These are phyloP conservation scores for Arctocebus calabarensis DNA, from an alignment of 2,797 vertebrate species.

Conservation along the genomic window DNA sequence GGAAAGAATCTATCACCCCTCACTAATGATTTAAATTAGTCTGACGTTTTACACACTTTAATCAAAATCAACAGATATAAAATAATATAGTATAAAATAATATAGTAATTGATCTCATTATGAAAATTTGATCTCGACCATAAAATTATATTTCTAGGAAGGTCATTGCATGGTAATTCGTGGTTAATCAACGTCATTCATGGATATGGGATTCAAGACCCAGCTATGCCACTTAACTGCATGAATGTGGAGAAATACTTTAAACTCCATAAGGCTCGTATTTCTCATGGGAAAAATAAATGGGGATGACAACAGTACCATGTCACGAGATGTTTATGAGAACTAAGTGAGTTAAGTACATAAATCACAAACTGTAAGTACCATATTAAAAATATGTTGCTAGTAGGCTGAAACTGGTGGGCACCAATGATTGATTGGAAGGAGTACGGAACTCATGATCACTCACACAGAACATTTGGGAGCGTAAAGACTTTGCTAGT, in stretches of 20 bases:
- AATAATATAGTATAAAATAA: too few species aligned
- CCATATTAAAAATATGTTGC: background rate
- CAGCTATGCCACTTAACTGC: background rate
- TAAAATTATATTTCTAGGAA: constrained; percentile 25
- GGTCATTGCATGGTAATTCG: constrained; percentile 17
- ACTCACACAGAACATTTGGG: background rate
- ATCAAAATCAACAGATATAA: background rate
- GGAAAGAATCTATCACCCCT: background rate
- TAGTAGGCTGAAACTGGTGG: background rate
- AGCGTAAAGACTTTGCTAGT: background rate
- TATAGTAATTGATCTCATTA: background rate
- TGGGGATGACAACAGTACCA: background rate
- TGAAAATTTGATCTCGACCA: background rate
- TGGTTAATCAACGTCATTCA: background rate
- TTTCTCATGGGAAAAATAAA: background rate
- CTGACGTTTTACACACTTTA: background rate
- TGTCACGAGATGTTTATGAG: background rate
- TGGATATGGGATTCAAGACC: background rate
- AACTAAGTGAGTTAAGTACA: background rate
- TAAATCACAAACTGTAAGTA: background rate
- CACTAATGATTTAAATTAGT: background rate
- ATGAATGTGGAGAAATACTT: background rate
- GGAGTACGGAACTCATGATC: background rate
- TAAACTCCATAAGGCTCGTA: background rate
- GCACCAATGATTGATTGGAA: background rate